Evolutionary conservation across 2,888 invertebrate genomes (phyloP), one percentile per base, ranked within the genome.

Genomic region (Cantharis rufa): DNA sequence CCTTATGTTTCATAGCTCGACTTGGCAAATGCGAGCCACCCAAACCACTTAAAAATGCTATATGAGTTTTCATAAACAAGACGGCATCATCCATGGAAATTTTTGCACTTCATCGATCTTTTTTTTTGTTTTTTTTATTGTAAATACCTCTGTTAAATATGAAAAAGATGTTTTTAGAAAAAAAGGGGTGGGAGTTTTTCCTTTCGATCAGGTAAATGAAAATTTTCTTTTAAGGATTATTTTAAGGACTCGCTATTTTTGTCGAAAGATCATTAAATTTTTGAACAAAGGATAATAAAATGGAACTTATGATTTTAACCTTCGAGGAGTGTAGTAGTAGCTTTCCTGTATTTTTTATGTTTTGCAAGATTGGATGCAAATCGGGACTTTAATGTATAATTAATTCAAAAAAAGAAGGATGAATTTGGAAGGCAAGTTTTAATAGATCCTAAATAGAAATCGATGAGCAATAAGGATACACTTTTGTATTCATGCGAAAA

Each of bases 1-100:
- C 86, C 87, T 86, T 87, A 87, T 87, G 88, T 86, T 86, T 86
- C 85, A 85, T 84, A 79, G 83, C 83, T 82, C 80, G 82, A 83
- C 83, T 86, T 86, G 86, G 86, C 86, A 85, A 83, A 82, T 83
- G 83, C 79, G 76, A 77, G 77, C 79, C 74, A 75, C 72, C 66
- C 73, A 70, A 24, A 69, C 72, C 79, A 76, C 77, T 78, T 80
- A 80, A 81, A 81, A 78, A 78, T 78, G 71, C 71, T 77, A 77
- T 75, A 78, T 71, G 70, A 72, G 70, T 62, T 68, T 73, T 70
- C 77, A 74, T 79, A 79, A 79, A 79, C 78, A 74, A 76, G 62
- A 73, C 15, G 61, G 69, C 62, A 71, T 74, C 78, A 24, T 73
- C 73, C 66, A 72, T 76, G 62, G 70, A 76, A 74, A 74, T 48